phyloP scores from a whole-genome alignment of 2,797 vertebrate genomes.

The Acanthurus leucopareius region DNA sequence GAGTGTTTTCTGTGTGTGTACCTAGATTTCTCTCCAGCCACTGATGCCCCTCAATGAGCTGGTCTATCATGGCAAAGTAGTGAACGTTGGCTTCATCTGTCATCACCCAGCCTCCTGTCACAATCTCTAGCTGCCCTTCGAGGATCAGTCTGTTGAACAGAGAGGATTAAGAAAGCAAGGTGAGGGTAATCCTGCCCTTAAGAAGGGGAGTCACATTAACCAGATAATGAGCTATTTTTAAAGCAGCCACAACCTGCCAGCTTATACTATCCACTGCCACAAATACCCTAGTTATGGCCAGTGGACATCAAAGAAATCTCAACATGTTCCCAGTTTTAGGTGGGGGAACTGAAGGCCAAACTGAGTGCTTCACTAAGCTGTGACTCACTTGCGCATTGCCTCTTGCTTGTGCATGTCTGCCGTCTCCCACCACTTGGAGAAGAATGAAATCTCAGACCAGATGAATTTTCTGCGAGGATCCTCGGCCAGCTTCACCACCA shows the following conservation, averaged over 20 bases:
- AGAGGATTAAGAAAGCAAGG: constrained; percentile 72
- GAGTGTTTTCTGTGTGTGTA: constrained; percentile 67
- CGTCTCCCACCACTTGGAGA: constrained; percentile 98
- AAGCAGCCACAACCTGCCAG: constrained; percentile 31
- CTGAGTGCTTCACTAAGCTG: constrained; percentile 4
- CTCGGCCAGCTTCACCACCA: constrained; percentile 95
- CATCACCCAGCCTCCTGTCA: constrained; percentile 99
- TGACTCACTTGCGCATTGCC: constrained; percentile 91
- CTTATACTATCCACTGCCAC: constrained; percentile 1
- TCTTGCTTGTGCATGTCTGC: constrained; percentile 91
- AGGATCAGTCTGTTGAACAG: constrained; percentile 83
- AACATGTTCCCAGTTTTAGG: constrained; percentile 12
- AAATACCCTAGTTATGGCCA: constrained; percentile 23
- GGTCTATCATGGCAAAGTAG: constrained; percentile 98
- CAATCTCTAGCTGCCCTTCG: constrained; percentile 95
- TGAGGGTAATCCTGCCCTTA: constrained; percentile 69
- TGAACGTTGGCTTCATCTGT: constrained; percentile 96
- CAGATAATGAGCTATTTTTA: constrained; percentile 71
- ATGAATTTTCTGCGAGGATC: constrained; percentile 96
- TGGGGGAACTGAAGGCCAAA: constrained; percentile 7
- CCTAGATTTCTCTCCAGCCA: constrained; percentile 97
- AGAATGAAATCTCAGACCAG: constrained; percentile 98
- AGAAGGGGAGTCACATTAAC: constrained; percentile 53
- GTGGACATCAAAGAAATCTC: constrained; percentile 13
- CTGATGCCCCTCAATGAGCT: constrained; percentile 98